Conservation (phyloP, 2,797 vertebrate genomes). For the Austrolebias charrua region DNA sequence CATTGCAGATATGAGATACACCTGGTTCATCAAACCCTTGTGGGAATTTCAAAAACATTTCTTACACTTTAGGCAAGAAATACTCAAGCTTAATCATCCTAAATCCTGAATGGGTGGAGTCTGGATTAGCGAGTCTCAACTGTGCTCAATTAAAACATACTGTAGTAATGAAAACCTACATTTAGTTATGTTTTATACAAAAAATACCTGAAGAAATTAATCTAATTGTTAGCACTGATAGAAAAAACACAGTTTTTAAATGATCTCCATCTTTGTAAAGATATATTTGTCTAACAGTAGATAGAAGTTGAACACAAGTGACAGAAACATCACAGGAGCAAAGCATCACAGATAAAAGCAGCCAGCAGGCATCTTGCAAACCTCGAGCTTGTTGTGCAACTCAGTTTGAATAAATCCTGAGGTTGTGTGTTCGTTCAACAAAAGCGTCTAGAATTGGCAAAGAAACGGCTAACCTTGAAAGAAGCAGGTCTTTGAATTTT, state of each 20-base stretch:
- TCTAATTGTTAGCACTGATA: not conserved
- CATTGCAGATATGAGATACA: not conserved
- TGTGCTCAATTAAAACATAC: conserved; percentile 16
- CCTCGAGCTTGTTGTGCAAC: not conserved
- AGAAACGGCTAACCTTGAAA: conserved; percentile 64
- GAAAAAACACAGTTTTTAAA: conserved; percentile 17
- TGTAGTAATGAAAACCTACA: too few relatives aligned
- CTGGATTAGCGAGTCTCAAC: conserved; percentile 18
- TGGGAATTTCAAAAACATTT: not conserved
- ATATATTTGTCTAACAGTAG: conserved; percentile 40
- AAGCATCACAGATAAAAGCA: conserved; percentile 51
- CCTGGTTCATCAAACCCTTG: not conserved
- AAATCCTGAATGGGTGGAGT: conserved; percentile 12
- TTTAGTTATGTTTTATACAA: not conserved
- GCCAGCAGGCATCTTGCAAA: conserved; percentile 24
- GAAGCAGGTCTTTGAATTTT: conserved; percentile 28
- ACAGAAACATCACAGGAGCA: conserved; percentile 34
- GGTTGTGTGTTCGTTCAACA: not conserved
- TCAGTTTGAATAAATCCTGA: too few relatives aligned
- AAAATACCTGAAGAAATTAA: not conserved
- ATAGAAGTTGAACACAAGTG: conserved; percentile 66
- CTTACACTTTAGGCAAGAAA: conserved; percentile 2
- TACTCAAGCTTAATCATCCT: conserved; percentile 19
- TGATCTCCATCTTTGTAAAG: conserved; percentile 6
- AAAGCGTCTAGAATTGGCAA: conserved; percentile 29